Percentiles rank a stretch among this genome's conserved stretches.
Conservation (phyloP, 2,888 invertebrate genomes). For the Atherix ibis region DNA sequence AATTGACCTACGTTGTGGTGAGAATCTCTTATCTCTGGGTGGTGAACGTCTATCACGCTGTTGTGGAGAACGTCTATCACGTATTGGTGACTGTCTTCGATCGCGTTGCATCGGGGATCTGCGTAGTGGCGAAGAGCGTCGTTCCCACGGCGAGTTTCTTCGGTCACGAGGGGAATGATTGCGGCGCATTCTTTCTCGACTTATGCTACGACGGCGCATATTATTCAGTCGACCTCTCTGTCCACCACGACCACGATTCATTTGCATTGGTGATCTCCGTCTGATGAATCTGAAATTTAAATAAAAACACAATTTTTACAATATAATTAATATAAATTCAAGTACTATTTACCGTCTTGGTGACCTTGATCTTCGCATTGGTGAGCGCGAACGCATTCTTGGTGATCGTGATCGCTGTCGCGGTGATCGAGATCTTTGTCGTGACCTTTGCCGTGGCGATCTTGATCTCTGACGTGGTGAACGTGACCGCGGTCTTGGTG, state of each 20-base stretch:
- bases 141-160: slow-evolving; percentile 25
- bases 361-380: slow-evolving; percentile 26
- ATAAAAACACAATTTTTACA: not conserved
- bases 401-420: slow-evolving; percentile 22
- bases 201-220: slow-evolving; percentile 24
- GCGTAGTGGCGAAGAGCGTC: slow-evolving; percentile 35
- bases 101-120: slow-evolving; percentile 19
- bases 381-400: slow-evolving; percentile 26
- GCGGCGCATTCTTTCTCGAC: slow-evolving; percentile 19
- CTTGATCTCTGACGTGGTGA: not conserved
- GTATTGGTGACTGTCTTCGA: slow-evolving; percentile 19
- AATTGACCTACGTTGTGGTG: slow-evolving; percentile 22
- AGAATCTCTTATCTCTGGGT: slow-evolving; percentile 14
- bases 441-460: no score
- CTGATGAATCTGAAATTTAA: slow-evolving; percentile 20
- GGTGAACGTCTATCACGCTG: slow-evolving; percentile 13
- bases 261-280: slow-evolving; percentile 8
- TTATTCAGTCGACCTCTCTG: slow-evolving; percentile 7
- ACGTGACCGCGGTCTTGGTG: no score
- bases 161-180: slow-evolving; percentile 19
- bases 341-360: slow-evolving; percentile 24
- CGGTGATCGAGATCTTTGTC: slow-evolving; percentile 19
- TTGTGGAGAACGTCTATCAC: slow-evolving; percentile 20
- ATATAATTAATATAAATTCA: not conserved
- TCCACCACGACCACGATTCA: slow-evolving; percentile 6